A percentile compares a stretch with the other conserved stretches of the same genome.
Conservation (phyloP, 1,140 invertebrate genomes). For the Eurosta solidaginis region DNA sequence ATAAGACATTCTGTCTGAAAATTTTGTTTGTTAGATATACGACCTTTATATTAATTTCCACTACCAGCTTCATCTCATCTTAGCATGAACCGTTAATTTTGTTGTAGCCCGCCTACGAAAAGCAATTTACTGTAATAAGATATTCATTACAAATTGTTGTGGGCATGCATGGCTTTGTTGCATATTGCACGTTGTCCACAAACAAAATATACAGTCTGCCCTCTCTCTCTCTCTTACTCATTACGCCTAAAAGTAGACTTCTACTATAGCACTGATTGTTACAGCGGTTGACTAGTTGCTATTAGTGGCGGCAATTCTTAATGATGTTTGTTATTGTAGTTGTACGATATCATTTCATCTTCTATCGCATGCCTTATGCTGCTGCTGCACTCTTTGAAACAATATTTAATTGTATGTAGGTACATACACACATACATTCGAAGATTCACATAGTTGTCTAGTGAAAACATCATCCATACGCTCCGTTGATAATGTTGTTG, state of each 20-base stretch:
- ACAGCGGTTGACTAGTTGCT: not conserved
- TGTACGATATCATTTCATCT: no score
- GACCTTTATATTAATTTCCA: no score
- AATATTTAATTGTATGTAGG: not conserved
- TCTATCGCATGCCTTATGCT: not conserved
- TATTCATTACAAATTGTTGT: not conserved
- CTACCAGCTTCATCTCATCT: not conserved
- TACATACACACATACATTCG: not conserved
- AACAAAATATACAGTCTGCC: no score
- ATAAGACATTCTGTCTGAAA: not conserved
- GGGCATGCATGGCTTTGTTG: not conserved
- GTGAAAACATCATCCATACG: no score
- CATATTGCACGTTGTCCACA: not conserved
- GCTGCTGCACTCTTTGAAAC: not conserved
- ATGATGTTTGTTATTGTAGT: not conserved
- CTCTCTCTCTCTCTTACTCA: not conserved
- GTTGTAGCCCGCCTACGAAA: not conserved
- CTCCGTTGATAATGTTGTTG: no score
- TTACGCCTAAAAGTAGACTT: not conserved
- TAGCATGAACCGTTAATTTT: not conserved
- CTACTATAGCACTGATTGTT: not conserved
- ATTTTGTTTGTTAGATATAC: no score
- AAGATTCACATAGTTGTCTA: no score
- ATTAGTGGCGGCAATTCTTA: not conserved
- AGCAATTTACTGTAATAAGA: slow-evolving; percentile 20